Percentiles rank a stretch among this genome's conserved stretches.
phyloP scores from a whole-genome alignment of 2,797 vertebrate species.

The Pangasius larnaudii region DNA sequence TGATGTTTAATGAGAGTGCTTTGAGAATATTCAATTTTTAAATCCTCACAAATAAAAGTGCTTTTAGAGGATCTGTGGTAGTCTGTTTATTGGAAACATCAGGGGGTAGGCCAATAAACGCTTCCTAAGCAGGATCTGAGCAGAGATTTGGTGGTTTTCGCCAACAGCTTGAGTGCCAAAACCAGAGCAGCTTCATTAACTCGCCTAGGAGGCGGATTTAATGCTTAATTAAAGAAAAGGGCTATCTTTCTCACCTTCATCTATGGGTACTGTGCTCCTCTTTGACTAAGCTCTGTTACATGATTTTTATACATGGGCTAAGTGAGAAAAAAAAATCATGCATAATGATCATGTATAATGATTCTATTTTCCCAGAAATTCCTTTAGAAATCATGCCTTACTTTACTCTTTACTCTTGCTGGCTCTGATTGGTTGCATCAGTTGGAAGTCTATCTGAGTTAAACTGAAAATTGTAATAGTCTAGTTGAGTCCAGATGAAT shows the following conservation, averaged over 20 bases:
- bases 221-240: conserved; percentile 61
- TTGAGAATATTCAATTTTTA: conserved; percentile 48
- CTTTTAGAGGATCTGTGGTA: conserved; percentile 43
- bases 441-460: neutral
- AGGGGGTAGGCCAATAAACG: conserved; percentile 52
- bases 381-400: neutral
- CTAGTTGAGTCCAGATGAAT: neutral
- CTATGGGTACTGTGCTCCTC: conserved; percentile 32
- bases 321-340: neutral
- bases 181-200: conserved; percentile 56
- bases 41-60: conserved; percentile 57
- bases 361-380: neutral
- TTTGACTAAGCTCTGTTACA: conserved; percentile 7
- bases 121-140: conserved; percentile 51
- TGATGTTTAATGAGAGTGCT: conserved; percentile 50
- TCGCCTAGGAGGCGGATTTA: conserved; percentile 56
- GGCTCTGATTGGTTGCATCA: neutral
- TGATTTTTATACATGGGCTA: conserved; percentile 5
- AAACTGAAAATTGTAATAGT: neutral
- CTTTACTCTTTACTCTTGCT: conserved; percentile 21
- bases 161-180: conserved; percentile 51
- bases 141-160: conserved; percentile 46
- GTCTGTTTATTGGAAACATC: conserved; percentile 51
- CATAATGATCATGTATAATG: neutral
- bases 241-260: conserved; percentile 49